Evolutionary conservation across 2,888 invertebrate genomes (phyloP).

Genomic region (Luperina testacea): DNA sequence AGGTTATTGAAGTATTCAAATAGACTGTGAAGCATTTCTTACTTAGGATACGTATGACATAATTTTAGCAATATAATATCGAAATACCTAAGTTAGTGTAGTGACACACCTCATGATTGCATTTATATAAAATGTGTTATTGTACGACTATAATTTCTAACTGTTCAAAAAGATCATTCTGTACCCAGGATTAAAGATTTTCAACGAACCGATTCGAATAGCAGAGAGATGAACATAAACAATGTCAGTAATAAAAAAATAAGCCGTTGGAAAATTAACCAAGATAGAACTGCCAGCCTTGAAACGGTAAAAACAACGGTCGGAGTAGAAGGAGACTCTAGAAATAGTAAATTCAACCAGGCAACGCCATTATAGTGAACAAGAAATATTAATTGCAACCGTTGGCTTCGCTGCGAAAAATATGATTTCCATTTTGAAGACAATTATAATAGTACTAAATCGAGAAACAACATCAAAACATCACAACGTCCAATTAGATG

Average conservation of each 20-base stretch:
- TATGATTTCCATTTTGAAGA: slow-evolving; percentile 13
- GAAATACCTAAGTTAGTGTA: slow-evolving; percentile 7
- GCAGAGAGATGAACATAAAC: slow-evolving; percentile 65
- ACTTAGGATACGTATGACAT: not conserved
- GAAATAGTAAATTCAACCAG: slow-evolving; percentile 20
- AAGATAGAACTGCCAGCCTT: slow-evolving; percentile 71
- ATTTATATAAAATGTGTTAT: slow-evolving; percentile 21
- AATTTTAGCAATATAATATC: not conserved
- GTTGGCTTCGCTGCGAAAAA: not conserved
- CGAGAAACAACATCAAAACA: not conserved
- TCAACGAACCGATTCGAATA: slow-evolving; percentile 66
- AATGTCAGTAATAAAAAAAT: slow-evolving; percentile 61
- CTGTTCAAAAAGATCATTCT: slow-evolving; percentile 60
- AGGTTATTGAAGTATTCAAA: not conserved
- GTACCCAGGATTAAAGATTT: slow-evolving; percentile 77
- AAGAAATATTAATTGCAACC: not conserved
- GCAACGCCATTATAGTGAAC: not conserved
- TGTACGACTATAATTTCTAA: not conserved
- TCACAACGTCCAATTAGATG: not conserved
- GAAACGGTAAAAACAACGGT: slow-evolving; percentile 76
- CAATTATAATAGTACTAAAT: not conserved
- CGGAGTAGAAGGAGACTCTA: slow-evolving; percentile 67
- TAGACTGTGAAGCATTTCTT: slow-evolving; percentile 14
- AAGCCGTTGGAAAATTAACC: slow-evolving; percentile 63
- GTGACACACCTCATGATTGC: slow-evolving; percentile 17